These are phyloP conservation scores for Ypsolopha scabrella DNA, from an alignment of 2,888 invertebrate genomes.

Conservation along the genomic window DNA sequence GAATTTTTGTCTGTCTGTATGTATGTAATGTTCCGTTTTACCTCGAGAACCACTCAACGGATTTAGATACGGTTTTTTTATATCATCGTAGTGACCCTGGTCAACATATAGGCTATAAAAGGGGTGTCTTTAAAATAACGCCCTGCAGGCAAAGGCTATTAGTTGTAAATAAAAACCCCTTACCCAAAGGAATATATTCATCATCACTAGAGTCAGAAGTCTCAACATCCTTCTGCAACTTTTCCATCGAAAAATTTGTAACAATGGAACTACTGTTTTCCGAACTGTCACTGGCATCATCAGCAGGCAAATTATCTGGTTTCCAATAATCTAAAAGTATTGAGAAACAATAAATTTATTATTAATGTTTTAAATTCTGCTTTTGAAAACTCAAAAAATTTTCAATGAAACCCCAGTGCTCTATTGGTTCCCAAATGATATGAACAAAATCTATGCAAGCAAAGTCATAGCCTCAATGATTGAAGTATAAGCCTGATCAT, in stretches of 20 bases:
- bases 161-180: slow-evolving; percentile 4
- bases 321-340: slow-evolving; percentile 51
- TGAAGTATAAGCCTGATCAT: neutral
- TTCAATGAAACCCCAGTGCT: neutral
- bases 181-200: slow-evolving; percentile 59
- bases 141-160: too few relatives aligned
- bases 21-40: too few relatives aligned
- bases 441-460: neutral
- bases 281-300: slow-evolving; percentile 57
- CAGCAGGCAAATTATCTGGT: slow-evolving; percentile 50
- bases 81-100: too few relatives aligned
- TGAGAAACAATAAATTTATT: neutral
- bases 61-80: too few relatives aligned
- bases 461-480: neutral
- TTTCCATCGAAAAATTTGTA: slow-evolving; percentile 53
- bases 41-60: too few relatives aligned
- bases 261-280: slow-evolving; percentile 55
- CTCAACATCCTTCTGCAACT: slow-evolving; percentile 44
- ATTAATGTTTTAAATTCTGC: neutral
- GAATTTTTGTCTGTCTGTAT: too few relatives aligned
- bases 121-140: too few relatives aligned
- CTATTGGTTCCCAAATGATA: neutral
- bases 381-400: neutral
- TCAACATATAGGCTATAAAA: too few relatives aligned
- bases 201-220: slow-evolving; percentile 60